Evolutionary conservation across 2,888 invertebrate species (phyloP).

Genomic region (Polymixis lichenea): DNA sequence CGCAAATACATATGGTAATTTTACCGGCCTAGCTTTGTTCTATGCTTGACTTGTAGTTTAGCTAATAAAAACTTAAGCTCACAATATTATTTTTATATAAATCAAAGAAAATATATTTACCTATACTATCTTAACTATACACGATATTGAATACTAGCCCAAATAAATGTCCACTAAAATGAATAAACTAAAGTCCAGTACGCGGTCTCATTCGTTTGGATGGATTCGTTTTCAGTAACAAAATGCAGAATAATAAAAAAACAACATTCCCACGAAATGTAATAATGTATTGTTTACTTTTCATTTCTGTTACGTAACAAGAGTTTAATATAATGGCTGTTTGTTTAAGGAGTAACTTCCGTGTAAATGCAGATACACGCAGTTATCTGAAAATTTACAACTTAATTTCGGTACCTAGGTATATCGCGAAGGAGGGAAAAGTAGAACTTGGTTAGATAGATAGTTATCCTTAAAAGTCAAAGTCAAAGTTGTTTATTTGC

Average conservation of each 20-base stretch:
- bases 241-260: neutral
- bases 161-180: neutral
- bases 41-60: conserved; percentile 14
- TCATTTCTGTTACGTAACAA: conserved; percentile 40
- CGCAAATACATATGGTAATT: conserved; percentile 46
- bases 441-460: neutral
- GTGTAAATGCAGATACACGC: neutral
- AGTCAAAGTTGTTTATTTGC: too few relatives aligned
- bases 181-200: neutral
- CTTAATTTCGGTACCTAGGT: neutral
- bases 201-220: neutral
- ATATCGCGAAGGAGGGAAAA: neutral
- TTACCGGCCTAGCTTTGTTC: conserved; percentile 23
- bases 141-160: neutral
- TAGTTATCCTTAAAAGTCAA: too few relatives aligned
- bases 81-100: neutral
- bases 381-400: neutral
- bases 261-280: conserved; percentile 38
- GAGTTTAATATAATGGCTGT: conserved; percentile 10
- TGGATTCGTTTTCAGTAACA: conserved; percentile 17
- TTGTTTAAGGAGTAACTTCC: conserved; percentile 13
- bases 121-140: neutral
- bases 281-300: conserved; percentile 45
- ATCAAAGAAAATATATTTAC: neutral
- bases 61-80: conserved; percentile 29